Conservation (phyloP, 2,113 vertebrate genomes). For the Typhlomys cinereus region DNA sequence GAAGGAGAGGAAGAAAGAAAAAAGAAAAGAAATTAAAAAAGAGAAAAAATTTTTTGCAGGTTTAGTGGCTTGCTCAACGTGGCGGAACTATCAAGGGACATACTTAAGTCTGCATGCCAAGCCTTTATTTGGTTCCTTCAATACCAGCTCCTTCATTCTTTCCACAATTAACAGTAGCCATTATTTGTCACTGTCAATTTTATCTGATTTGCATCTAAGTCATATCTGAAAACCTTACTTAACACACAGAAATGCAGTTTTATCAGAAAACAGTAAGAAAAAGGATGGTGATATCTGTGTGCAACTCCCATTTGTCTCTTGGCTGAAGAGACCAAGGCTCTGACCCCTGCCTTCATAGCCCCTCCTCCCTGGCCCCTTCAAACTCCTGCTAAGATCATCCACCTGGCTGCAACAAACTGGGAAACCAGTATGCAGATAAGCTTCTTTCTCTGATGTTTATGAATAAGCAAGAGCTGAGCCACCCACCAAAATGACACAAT, state of each 20-base stretch:
- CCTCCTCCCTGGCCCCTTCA: neutral
- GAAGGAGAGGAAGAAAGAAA: neutral
- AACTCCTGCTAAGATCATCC: neutral
- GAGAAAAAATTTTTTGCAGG: neutral
- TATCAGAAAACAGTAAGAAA: neutral
- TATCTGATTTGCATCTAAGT: neutral
- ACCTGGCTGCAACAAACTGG: neutral
- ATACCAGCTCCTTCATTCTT: neutral
- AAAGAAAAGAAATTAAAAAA: neutral
- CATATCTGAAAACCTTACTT: neutral
- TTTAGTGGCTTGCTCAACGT: neutral
- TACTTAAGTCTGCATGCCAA: neutral
- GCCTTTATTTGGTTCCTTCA: neutral
- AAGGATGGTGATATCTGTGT: neutral
- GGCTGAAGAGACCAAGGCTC: neutral
- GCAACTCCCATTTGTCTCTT: neutral
- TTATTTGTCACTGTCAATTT: neutral
- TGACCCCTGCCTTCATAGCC: neutral
- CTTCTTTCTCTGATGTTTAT: neutral
- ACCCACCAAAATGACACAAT: constrained; percentile 1
- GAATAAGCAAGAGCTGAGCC: neutral
- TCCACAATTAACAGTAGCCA: neutral
- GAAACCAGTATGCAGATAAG: neutral
- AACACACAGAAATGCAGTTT: neutral
- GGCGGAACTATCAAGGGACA: neutral